These are phyloP conservation scores for Melipona beecheii DNA, from an alignment of 2,888 invertebrate species.

Conservation along the genomic window DNA sequence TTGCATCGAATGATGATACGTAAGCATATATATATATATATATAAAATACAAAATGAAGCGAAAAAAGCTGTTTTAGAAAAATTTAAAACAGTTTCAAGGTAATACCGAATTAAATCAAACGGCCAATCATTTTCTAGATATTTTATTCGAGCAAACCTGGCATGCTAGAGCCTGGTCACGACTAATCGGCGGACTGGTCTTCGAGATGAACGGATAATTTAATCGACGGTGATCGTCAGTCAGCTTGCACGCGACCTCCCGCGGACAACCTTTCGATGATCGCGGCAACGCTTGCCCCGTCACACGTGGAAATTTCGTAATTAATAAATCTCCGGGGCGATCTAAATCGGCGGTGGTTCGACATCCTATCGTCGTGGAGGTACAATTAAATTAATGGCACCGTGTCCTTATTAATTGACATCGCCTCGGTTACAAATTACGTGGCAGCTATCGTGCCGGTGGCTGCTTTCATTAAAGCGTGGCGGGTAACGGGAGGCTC, in stretches of 20 bases:
- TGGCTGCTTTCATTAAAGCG: slow-evolving; percentile 32
- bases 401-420: slow-evolving; percentile 78
- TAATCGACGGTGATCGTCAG: slow-evolving; percentile 33
- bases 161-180: no score
- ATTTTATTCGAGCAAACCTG: no score
- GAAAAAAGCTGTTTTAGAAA: no score
- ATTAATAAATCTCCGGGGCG: slow-evolving; percentile 56
- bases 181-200: not conserved
- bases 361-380: slow-evolving; percentile 38
- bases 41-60: no score
- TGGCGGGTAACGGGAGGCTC: slow-evolving; percentile 31
- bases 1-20: no score
- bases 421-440: slow-evolving; percentile 76
- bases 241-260: slow-evolving; percentile 29
- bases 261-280: slow-evolving; percentile 37
- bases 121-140: no score
- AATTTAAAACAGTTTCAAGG: no score
- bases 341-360: slow-evolving; percentile 5
- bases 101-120: no score
- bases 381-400: slow-evolving; percentile 76
- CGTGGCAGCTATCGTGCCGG: slow-evolving; percentile 47
- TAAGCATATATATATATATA: no score
- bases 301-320: slow-evolving; percentile 37
- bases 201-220: slow-evolving; percentile 53
- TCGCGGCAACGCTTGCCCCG: slow-evolving; percentile 21